Base-by-base conservation (phyloP, 2,888 invertebrate species). In the Eupithecia inturbata region DNA sequence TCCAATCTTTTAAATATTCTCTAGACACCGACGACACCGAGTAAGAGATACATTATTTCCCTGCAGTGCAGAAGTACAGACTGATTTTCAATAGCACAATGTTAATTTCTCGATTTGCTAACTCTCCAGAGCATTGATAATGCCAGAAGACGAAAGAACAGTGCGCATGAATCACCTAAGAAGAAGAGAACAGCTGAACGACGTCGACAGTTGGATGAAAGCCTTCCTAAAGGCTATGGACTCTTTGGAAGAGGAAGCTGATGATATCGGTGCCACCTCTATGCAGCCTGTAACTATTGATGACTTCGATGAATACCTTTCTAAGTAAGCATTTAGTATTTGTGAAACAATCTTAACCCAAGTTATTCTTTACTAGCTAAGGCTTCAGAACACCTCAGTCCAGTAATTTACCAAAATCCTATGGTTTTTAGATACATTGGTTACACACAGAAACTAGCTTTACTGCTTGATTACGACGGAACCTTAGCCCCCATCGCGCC, bases 231-330 rank as follows among this genome's bases (percentile, higher is more conserved):
- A 97, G 82, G 97, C 97, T 0, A 97, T 98, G 97, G 98, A 98
- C 72, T 97, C 97, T 0, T 88, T 98, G 64, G 97, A 97, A 80
- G 97, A 97, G 82, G 97, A 96, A 78, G 95, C 95, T n/a, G 97
- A 97, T 82, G 97, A 97, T 78, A 96, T 97, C 69, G 97, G 97
- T 19, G 97, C 97, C 5, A 97, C 97, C 0, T 97, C 96, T 36
- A 97, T 98, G 97, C 97, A 97, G 79, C 98, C 98, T 0, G 97
- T 98, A n/a, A 97, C 97, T 9, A 96, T 98, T 84, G 98, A 98
- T 83, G 98, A 98, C 89, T 98, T 98, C 86, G 98, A 98, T 85
- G 97, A 98, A 88, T 98, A 98, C 86, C 94, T 98, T 72, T 96
- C 97, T 77, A 97, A 97, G 97, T 98, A 95, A 95, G 96, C 95